Base-by-base conservation (phyloP, 1,140 invertebrate genomes). In the Periplaneta americana region DNA sequence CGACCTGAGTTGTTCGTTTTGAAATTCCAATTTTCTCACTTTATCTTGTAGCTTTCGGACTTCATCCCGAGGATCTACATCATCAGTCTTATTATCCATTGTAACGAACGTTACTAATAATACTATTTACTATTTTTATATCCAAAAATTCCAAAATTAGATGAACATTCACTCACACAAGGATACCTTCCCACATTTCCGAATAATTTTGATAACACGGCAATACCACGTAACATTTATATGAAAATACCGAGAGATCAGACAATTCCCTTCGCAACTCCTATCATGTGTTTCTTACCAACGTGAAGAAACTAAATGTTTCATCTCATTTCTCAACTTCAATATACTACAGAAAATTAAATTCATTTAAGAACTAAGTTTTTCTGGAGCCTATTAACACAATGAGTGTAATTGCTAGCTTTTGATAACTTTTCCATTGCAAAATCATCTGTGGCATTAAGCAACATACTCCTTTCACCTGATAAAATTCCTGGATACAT, bases 1-100 rank as follows among this genome's bases (percentile, higher is more conserved):
- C 22, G 82, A 77, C 48, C 76, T 31, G 1, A 82, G 79, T 17
- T 80, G 79, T 78, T 82, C 82, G 36, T 82, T 82, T 66, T 82
- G 82, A 35, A 82, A 75, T 78, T 82, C 75, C 74, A 82, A 32
- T 74, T 82, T 82, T 28, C 75, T 31, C 31, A 82, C 79, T 37
- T 35, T 82, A 28, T 82, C 82, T 37, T 82, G 77, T 37, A 82
- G 48, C 22, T 80, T 78, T 22, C 79, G 79, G 10, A 82, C 75
- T 82, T 82, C 79, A 28, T 82, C 82, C 17, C 74, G 35, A 75
- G 75, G 36, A 78, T 82, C 78, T 31, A 79, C 74, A 22, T 35
- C 35, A 13, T 66, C 48, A 66, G n/a, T 13, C 48, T 66, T 66
- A 66, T 66, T 66, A n/a, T 66, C 48, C 48, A 66, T 66, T 28